Conservation (phyloP, 2,113 vertebrate species). For the Myiozetetes cayanensis region DNA sequence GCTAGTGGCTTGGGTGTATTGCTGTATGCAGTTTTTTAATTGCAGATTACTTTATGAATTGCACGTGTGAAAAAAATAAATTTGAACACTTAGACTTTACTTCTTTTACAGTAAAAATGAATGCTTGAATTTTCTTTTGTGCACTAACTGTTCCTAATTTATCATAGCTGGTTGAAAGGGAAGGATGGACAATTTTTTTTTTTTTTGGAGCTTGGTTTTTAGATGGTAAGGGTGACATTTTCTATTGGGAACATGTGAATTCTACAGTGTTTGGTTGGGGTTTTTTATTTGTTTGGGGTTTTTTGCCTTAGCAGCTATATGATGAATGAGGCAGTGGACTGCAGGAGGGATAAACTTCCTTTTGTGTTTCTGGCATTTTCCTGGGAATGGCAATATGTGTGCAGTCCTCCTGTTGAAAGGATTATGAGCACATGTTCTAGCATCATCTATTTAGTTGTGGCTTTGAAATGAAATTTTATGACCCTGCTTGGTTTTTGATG, state of each 20-base stretch:
- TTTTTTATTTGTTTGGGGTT: background rate
- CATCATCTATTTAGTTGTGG: background rate
- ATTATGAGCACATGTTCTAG: fast-evolving
- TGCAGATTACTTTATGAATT: background rate
- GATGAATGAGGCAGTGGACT: background rate
- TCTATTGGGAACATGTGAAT: background rate
- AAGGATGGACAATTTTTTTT: background rate
- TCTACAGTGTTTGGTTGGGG: background rate
- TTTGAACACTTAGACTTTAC: fast-evolving
- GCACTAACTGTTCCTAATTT: background rate
- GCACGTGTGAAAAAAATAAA: background rate
- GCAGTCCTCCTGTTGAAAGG: background rate
- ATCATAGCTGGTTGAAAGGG: background rate
- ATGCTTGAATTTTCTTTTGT: background rate
- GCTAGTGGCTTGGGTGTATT: background rate
- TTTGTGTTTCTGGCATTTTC: background rate
- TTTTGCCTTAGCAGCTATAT: background rate
- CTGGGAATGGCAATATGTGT: background rate
- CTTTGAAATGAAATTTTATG: background rate
- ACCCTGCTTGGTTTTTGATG: background rate
- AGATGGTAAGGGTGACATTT: background rate
- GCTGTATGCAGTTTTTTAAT: background rate
- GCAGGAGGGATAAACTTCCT: background rate
- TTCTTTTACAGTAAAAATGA: background rate
- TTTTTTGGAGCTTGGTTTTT: background rate